A percentile compares a stretch with the other conserved stretches of the same genome.
Evolutionary conservation across 92 coral and sea anemone genomes (phyloP).

Genomic region (Chrysogorgia sp.): DNA sequence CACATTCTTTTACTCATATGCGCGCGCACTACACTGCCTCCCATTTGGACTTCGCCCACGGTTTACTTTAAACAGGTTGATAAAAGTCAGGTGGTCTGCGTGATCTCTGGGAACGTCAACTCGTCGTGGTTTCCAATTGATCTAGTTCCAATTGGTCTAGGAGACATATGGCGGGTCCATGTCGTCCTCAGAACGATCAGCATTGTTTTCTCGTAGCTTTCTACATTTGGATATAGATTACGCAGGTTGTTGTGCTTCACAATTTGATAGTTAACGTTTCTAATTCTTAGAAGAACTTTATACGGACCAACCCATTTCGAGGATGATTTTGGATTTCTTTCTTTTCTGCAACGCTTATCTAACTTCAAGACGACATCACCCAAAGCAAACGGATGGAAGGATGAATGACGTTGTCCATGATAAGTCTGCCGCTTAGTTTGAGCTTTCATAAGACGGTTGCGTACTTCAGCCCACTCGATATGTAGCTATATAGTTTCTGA

Average conservation of each 20-base stretch:
- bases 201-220: background rate
- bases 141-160: too few relatives aligned
- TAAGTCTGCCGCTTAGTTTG: background rate
- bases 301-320: background rate
- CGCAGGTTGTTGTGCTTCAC: background rate
- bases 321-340: background rate
- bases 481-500: too few relatives aligned
- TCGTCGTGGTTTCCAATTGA: too few relatives aligned
- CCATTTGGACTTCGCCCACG: too few relatives aligned
- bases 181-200: background rate
- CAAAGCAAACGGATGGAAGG: background rate
- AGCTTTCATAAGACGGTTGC: background rate
- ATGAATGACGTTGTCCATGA: constrained; percentile 6
- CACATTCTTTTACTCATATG: too few relatives aligned
- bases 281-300: background rate
- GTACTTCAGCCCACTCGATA: too few relatives aligned
- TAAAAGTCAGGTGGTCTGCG: too few relatives aligned
- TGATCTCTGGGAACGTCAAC: too few relatives aligned
- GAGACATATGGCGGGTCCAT: too few relatives aligned
- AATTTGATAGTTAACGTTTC: background rate
- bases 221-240: background rate
- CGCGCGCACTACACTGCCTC: too few relatives aligned
- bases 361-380: background rate
- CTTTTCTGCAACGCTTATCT: background rate
- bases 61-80: too few relatives aligned